Conservation (phyloP, 2,797 vertebrate genomes). For the Hypotaenidia philippensis region DNA sequence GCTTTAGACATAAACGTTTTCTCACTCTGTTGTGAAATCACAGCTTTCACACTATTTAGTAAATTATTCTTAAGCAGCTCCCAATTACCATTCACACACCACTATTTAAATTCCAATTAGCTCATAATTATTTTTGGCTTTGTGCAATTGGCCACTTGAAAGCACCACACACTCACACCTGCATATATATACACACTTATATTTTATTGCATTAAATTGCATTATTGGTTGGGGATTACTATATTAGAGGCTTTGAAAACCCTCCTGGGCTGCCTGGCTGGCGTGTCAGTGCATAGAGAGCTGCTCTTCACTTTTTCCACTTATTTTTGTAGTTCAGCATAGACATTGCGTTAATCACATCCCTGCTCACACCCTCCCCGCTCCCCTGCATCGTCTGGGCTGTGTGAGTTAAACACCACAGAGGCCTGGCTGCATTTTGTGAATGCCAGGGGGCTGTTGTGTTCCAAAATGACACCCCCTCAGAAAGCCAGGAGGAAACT, state of each 20-base stretch:
- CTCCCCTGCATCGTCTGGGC: background rate
- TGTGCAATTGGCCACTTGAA: background rate
- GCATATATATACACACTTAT: too few species aligned
- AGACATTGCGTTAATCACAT: background rate
- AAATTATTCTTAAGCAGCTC: background rate
- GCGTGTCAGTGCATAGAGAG: background rate
- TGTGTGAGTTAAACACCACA: background rate
- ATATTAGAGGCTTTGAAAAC: background rate
- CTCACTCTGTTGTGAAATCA: background rate
- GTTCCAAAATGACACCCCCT: background rate
- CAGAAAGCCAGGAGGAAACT: background rate
- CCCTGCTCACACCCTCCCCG: background rate
- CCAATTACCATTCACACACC: background rate
- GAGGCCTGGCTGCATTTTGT: background rate
- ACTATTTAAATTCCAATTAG: background rate
- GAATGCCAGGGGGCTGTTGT: background rate
- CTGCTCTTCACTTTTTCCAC: background rate
- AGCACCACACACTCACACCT: background rate
- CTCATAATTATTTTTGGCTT: background rate
- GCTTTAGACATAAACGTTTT: background rate
- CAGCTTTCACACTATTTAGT: background rate
- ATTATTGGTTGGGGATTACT: background rate
- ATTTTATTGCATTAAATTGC: background rate
- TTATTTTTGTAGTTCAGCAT: background rate
- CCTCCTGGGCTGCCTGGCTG: background rate